Evolutionary conservation across 2,888 invertebrate genomes (phyloP), one percentile per base, ranked within the genome.

Genomic region (Epicampocera succincta): DNA sequence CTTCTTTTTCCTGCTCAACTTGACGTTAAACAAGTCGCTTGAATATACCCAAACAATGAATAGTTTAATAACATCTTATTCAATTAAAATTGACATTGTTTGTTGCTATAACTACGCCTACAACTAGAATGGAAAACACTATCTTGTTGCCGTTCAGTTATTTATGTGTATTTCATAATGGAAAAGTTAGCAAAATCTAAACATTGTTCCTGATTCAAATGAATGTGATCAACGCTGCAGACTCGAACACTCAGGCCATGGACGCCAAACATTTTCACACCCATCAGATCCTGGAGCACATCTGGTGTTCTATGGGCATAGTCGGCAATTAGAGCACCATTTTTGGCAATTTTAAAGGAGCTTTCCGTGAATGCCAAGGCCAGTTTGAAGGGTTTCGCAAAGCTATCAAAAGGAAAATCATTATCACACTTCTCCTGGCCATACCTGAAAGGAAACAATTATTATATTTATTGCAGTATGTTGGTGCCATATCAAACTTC

Each of bases 251-350:
- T n/a, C 6, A 82, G 29, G 15, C 74, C 81, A 65, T 48, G 17
- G 3, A n/a, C 40, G n/a, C 77, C 69, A 52, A 82, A 60, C 5
- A 82, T 82, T 68, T 82, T 82, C 0, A 78, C 73, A n/a, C 81
- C 77, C 50, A 63, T 58, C 8, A 82, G 15, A 29, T 78, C 68
- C 1, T 56, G n/a, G 6, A 77, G 29, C 40, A 66, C 74, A 58
- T 77, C 19, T 3, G 73, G 44, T 3, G 81, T 82, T 40, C 81
- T 65, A 13, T 69, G 56, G 13, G 48, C 58, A 54, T 82, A 82
- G 19, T 74, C 60, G 21, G 29, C 74, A 8, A 82, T 42, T 33
- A 60, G 52, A 8, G 13, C 21, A 11, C 81, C 81, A 65, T 82
- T 74, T 46, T 77, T 73, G 56, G 81, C 81, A 69, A 82, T 78